A percentile compares a stretch with the other conserved stretches of the same genome.
Evolutionary conservation across 2,888 invertebrate genomes (phyloP).

Genomic region (Spilarctia lutea): DNA sequence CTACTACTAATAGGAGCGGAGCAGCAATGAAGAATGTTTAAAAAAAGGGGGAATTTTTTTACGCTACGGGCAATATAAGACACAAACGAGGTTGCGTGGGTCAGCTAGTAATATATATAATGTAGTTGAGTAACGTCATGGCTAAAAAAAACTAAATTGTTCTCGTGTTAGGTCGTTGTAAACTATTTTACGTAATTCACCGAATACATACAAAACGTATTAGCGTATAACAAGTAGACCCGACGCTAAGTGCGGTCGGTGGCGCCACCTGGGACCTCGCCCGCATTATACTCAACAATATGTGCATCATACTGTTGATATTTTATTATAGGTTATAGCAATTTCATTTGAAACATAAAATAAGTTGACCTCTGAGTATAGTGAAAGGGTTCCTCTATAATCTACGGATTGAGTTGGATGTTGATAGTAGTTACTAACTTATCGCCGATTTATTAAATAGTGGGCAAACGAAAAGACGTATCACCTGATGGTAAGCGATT

Average conservation of each 20-base stretch:
- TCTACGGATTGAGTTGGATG: neutral
- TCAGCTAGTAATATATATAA: too few relatives aligned
- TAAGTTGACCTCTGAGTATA: neutral
- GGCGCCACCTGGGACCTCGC: conserved; percentile 46
- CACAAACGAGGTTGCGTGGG: too few relatives aligned
- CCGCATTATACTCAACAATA: conserved; percentile 20
- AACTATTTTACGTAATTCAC: conserved; percentile 28
- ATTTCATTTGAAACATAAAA: conserved; percentile 12
- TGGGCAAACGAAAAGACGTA: too few relatives aligned
- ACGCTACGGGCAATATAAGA: too few relatives aligned
- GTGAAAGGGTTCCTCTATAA: neutral
- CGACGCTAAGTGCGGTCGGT: conserved; percentile 48
- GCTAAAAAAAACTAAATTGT: neutral
- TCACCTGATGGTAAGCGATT: too few relatives aligned
- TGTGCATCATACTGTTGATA: conserved; percentile 24
- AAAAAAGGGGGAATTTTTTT: too few relatives aligned
- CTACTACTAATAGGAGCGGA: too few relatives aligned
- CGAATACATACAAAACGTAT: conserved; percentile 37
- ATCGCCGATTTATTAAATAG: neutral
- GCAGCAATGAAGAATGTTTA: too few relatives aligned
- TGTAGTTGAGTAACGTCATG: neutral
- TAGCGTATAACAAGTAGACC: conserved; percentile 33
- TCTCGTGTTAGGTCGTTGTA: neutral
- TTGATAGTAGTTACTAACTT: neutral
- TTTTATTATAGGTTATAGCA: conserved; percentile 26